Conservation (phyloP, 2,888 invertebrate species). For the Tuta absoluta region DNA sequence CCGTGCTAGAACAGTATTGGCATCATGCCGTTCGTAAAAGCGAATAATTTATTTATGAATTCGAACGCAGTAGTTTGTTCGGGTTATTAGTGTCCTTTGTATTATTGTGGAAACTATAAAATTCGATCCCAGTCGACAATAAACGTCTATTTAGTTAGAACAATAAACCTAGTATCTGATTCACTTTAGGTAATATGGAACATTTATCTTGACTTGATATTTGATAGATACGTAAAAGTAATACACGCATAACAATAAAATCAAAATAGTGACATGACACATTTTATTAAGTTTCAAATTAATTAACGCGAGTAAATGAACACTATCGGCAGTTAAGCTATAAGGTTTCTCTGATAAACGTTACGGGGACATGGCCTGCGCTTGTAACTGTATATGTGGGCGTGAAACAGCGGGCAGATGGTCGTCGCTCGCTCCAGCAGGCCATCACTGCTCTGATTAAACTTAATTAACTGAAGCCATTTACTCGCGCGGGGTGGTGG, state of each 20-base stretch:
- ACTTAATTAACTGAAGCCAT: conserved; percentile 82
- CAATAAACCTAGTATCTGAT: conserved; percentile 28
- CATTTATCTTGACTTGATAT: neutral
- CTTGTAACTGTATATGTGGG: conserved; percentile 72
- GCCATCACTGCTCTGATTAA: conserved; percentile 74
- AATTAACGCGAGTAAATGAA: conserved; percentile 15
- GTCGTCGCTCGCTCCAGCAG: conserved; percentile 58
- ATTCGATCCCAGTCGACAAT: conserved; percentile 17
- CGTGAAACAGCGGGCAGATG: conserved; percentile 73
- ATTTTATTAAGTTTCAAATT: conserved; percentile 12
- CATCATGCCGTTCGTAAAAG: conserved; percentile 9
- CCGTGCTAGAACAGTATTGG: neutral
- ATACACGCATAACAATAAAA: neutral
- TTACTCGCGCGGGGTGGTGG: conserved; percentile 60
- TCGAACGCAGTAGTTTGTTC: conserved; percentile 16
- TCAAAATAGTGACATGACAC: conserved; percentile 7
- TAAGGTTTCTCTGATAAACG: conserved; percentile 29
- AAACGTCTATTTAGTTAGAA: conserved; percentile 22
- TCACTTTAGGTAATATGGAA: neutral
- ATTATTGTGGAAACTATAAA: conserved; percentile 24
- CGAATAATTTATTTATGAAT: conserved; percentile 14
- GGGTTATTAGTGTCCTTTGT: conserved; percentile 23
- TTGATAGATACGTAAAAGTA: neutral
- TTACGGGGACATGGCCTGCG: conserved; percentile 26
- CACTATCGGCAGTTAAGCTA: conserved; percentile 21